Evolutionary conservation across 2,888 invertebrate species (phyloP), one percentile per base, ranked within the genome.

Genomic region (Tenodera sinensis): DNA sequence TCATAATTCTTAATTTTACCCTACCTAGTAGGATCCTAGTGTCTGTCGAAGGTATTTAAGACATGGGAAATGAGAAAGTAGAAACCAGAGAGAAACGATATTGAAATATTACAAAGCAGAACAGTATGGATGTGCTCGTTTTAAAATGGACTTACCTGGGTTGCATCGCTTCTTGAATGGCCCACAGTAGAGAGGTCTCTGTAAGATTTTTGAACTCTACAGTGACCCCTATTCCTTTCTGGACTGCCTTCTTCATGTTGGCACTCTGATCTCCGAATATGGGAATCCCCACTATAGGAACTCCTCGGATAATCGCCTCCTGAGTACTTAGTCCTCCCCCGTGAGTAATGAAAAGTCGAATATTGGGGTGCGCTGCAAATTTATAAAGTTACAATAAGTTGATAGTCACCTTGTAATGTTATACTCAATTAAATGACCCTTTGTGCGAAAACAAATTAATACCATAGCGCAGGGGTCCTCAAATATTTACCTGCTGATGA

Each of bases 281-380:
- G 1, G 94, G 94, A 30, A 94, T 92, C 28, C 94, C 93, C 1
- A 94, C 90, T 91, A 94, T 92, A 0, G 94, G 94, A 12, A 94
- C 93, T 15, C 93, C 94, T 90, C 93, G 92, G 88, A 93, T 92
- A 0, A 94, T 92, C 20, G 93, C 93, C 90, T 94, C 94, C 90
- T 93, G 93, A 1, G 93, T 93, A 85, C 94, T 93, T 88, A 94
- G 93, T 0, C 91, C 88, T 54, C 94, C 94, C 20, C 94, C 94
- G 90, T 94, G 94, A 3, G 93, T 93, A 28, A 94, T 94, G 91
- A 94, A 94, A 0, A 94, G 90, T 86, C 93, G 93, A 0, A 94
- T 91, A 91, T 94, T 94, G 0, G 92, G 92, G 91, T 94, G 93
- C 2, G 93, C 94, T 90, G 88, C 93, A 92, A 96, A 96, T 0